These are phyloP conservation scores for Athrips mouffetella DNA, from an alignment of 2,888 invertebrate species.

Conservation along the genomic window DNA sequence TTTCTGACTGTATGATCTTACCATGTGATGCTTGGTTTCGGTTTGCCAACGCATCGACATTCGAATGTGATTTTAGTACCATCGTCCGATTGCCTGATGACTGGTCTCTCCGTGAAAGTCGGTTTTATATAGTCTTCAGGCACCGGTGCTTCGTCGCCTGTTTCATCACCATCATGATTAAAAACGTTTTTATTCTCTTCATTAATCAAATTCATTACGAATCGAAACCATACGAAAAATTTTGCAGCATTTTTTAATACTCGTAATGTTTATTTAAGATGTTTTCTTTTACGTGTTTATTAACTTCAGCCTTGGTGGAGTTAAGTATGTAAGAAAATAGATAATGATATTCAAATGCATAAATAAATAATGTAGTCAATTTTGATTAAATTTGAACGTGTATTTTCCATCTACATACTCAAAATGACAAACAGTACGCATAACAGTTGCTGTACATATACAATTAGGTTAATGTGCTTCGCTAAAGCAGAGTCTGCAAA, in stretches of 20 bases:
- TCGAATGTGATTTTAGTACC: constrained; percentile 97
- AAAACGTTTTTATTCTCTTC: constrained; percentile 30
- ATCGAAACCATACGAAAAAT: constrained; percentile 37
- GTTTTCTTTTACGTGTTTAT: constrained; percentile 64
- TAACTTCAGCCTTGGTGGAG: constrained; percentile 50
- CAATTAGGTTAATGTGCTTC: constrained; percentile 55
- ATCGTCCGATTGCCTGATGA: constrained; percentile 97
- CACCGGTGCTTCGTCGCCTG: constrained; percentile 97
- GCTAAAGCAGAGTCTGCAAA: constrained; percentile 61
- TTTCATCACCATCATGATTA: constrained; percentile 48
- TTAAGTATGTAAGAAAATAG: constrained; percentile 62
- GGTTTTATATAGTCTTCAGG: constrained; percentile 97
- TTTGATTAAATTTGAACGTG: constrained; percentile 44
- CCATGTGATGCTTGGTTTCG: constrained; percentile 96
- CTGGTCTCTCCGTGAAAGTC: constrained; percentile 98
- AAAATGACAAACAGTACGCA: constrained; percentile 70
- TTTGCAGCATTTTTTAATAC: constrained; percentile 49
- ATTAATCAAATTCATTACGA: constrained; percentile 2
- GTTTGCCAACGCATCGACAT: constrained; percentile 98
- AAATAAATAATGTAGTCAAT: constrained; percentile 39
- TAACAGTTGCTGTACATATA: constrained; percentile 67
- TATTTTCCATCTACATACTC: constrained; percentile 44
- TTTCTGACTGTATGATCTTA: constrained; percentile 77
- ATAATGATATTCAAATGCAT: constrained; percentile 50
- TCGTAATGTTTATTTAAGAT: constrained; percentile 72